Evolutionary conservation across 2,888 invertebrate genomes (phyloP).

Genomic region (Nymphalis polychloros): DNA sequence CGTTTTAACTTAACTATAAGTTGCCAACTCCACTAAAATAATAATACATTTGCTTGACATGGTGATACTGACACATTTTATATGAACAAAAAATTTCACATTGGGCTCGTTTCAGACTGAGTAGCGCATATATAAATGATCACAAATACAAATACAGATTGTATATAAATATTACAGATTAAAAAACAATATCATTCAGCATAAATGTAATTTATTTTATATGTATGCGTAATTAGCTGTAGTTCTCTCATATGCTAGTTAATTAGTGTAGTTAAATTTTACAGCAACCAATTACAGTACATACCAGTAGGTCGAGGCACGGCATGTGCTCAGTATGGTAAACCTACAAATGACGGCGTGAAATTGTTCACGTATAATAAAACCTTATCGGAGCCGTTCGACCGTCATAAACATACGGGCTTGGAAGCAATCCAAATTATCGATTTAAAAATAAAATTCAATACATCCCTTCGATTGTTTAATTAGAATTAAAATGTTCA

Average conservation of each 20-base stretch:
- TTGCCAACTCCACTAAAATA: no score
- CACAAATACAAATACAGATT: no score
- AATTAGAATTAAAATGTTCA: constrained; percentile 22
- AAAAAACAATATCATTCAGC: no score
- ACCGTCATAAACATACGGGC: constrained; percentile 39
- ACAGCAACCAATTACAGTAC: constrained; percentile 20
- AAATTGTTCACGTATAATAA: constrained; percentile 40
- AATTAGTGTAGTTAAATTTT: constrained; percentile 16
- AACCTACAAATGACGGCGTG: constrained; percentile 39
- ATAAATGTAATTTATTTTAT: neutral
- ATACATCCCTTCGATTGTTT: constrained; percentile 38
- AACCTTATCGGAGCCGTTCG: constrained; percentile 41
- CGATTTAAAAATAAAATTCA: constrained; percentile 44
- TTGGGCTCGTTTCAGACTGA: no score
- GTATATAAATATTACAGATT: no score
- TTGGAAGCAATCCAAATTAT: constrained; percentile 47
- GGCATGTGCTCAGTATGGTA: constrained; percentile 21
- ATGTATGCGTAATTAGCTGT: constrained; percentile 11
- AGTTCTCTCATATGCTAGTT: constrained; percentile 3
- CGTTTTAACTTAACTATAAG: no score
- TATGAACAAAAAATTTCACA: no score
- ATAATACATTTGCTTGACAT: no score
- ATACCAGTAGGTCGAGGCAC: neutral
- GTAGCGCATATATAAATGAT: no score
- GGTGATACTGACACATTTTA: no score